A percentile compares a stretch with the other conserved stretches of the same genome.
phyloP scores from a whole-genome alignment of 2,797 vertebrate genomes.

The Myotis planiceps region DNA sequence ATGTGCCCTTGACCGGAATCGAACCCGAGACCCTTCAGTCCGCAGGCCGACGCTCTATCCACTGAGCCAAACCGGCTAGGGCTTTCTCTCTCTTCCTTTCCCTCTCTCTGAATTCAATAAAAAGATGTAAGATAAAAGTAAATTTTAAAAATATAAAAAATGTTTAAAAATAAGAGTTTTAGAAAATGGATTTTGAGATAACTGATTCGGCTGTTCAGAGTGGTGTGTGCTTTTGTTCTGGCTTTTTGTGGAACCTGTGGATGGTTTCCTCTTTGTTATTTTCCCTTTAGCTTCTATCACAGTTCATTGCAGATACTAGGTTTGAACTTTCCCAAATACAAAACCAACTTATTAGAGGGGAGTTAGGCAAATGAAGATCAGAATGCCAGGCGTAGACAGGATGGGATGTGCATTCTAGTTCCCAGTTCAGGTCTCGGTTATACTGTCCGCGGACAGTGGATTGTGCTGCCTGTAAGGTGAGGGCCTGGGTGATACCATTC shows the following conservation, averaged over 20 bases:
- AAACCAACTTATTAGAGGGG: background rate
- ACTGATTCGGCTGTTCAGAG: background rate
- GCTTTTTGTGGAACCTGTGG: background rate
- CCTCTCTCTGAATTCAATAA: too few species aligned
- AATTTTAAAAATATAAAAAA: too few species aligned
- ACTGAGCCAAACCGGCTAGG: too few species aligned
- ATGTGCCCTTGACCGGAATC: too few species aligned
- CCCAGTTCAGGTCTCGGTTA: background rate
- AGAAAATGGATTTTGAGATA: background rate
- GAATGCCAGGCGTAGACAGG: background rate
- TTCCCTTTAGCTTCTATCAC: background rate
- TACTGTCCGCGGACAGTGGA: background rate
- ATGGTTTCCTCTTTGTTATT: background rate
- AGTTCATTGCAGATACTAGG: background rate
- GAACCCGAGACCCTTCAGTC: too few species aligned
- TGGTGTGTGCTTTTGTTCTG: background rate
- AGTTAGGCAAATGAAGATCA: background rate
- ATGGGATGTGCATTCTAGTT: background rate
- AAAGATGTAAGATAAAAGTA: too few species aligned
- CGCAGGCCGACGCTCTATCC: too few species aligned
- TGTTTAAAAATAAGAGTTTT: background rate
- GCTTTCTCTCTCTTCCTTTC: too few species aligned
- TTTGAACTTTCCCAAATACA: background rate
- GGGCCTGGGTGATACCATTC: background rate
- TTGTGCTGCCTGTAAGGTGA: background rate